phyloP scores from a whole-genome alignment of 2,113 vertebrate species.

The Phalacrocorax aristotelis region DNA sequence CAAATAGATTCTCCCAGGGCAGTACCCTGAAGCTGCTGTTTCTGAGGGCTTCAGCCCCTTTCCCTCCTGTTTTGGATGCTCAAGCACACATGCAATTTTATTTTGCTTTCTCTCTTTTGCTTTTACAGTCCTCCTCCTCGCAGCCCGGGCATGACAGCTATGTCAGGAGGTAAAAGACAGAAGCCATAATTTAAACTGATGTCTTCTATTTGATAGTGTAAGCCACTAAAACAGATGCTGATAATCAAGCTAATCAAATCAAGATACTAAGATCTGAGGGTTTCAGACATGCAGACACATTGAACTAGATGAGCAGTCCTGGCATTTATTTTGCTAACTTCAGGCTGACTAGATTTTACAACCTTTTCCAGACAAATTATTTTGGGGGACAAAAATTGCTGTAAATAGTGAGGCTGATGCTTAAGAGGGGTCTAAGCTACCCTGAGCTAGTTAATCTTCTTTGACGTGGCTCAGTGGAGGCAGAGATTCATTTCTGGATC shows the following conservation, averaged over 20 bases:
- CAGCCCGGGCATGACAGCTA: not conserved
- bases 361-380: not conserved
- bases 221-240: slow-evolving; percentile 39
- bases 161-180: slow-evolving; percentile 8
- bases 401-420: not conserved
- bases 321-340: not conserved
- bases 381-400: not conserved
- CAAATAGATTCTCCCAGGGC: not conserved
- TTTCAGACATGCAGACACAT: not conserved
- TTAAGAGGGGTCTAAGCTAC: not conserved
- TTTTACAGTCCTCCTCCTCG: not conserved
- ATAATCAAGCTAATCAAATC: slow-evolving; percentile 44
- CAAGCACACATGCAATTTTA: not conserved
- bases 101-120: not conserved
- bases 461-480: not conserved
- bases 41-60: not conserved
- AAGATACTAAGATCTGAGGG: not conserved
- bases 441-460: not conserved
- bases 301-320: not conserved
- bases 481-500: not conserved
- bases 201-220: not conserved
- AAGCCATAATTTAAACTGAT: not conserved
- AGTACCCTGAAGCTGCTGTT: not conserved
- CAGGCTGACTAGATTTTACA: not conserved
- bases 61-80: accelerated